phyloP scores from a whole-genome alignment of 2,113 vertebrate genomes.

The Alexandromys fortis region DNA sequence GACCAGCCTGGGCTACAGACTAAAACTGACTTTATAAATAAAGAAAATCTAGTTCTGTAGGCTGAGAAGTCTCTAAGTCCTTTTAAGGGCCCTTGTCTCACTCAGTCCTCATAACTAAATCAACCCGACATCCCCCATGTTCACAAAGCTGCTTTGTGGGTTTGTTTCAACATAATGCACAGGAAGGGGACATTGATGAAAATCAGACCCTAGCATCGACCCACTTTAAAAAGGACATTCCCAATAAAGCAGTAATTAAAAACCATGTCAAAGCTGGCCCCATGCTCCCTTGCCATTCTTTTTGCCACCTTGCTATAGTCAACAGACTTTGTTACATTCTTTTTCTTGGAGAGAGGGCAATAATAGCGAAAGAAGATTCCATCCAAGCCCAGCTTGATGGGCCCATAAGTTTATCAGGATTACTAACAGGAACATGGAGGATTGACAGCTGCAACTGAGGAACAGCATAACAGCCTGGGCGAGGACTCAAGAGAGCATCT shows the following conservation, averaged over 20 bases:
- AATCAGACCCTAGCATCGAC: background rate
- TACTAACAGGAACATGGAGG: background rate
- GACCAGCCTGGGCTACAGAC: background rate
- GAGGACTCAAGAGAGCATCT: background rate
- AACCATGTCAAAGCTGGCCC: background rate
- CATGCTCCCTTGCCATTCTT: background rate
- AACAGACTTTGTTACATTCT: background rate
- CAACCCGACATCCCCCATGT: background rate
- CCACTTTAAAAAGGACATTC: slow-evolving; percentile 12
- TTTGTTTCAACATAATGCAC: background rate
- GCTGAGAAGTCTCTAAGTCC: background rate
- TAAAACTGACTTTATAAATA: background rate
- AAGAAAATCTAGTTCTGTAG: background rate
- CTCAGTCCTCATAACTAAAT: background rate
- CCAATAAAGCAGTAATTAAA: background rate
- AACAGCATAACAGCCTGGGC: background rate
- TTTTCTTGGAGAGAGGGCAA: background rate
- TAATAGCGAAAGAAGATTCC: background rate
- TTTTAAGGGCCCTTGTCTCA: background rate
- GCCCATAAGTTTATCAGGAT: background rate
- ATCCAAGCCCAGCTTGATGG: background rate
- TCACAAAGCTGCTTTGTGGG: background rate
- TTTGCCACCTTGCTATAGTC: background rate
- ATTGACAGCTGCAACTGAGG: background rate
- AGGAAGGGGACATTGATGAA: too few species aligned